A percentile compares a stretch with the other conserved stretches of the same genome.
Evolutionary conservation across 2,113 vertebrate genomes (phyloP).

Genomic region (Vireo altiloquus): DNA sequence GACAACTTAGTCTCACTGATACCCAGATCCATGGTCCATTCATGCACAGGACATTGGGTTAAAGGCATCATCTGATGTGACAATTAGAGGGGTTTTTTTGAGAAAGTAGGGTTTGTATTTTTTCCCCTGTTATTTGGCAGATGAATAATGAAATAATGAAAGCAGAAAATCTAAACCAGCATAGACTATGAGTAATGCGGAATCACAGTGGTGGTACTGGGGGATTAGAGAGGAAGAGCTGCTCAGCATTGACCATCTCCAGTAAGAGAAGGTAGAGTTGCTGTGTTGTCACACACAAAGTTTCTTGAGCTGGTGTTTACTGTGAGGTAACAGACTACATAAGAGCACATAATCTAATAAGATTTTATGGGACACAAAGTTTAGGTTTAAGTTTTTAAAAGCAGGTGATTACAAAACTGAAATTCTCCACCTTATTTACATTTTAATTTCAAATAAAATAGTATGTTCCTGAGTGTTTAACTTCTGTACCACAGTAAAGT

Average conservation of each 20-base stretch:
- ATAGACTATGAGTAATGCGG: neutral
- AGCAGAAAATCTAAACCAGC: neutral
- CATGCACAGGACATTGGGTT: neutral
- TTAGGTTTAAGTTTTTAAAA: neutral
- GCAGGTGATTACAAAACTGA: neutral
- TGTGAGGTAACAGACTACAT: accelerated
- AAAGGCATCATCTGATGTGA: neutral
- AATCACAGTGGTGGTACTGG: neutral
- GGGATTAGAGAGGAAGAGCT: neutral
- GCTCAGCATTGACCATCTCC: neutral
- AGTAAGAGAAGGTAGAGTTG: neutral
- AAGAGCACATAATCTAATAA: neutral
- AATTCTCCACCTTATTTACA: neutral
- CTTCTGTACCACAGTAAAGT: neutral
- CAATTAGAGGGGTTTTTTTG: neutral
- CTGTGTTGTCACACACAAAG: neutral
- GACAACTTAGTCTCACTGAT: neutral
- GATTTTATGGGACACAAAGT: neutral
- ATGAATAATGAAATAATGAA: neutral
- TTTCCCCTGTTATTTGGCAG: neutral
- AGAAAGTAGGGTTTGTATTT: neutral
- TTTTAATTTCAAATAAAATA: neutral
- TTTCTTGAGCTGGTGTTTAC: neutral
- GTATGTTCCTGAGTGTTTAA: neutral
- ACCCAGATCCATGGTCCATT: neutral